Conservation (phyloP, 2,113 vertebrate species). For the Microtus pennsylvanicus region DNA sequence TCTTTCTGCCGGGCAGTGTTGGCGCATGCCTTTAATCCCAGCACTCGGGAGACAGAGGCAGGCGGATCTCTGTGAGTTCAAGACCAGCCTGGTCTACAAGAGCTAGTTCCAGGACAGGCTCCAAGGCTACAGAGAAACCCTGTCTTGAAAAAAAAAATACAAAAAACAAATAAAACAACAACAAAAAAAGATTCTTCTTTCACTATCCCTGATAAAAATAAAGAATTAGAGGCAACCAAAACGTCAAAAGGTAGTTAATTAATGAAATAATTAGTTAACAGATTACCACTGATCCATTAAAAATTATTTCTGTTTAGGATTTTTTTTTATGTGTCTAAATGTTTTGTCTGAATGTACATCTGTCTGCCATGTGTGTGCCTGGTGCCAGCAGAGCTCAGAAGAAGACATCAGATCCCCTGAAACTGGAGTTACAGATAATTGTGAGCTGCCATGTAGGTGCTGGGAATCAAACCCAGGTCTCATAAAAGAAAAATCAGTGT, state of each 20-base stretch:
- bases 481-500: background rate
- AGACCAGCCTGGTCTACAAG: too few relatives aligned
- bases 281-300: background rate
- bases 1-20: too few relatives aligned
- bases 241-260: background rate
- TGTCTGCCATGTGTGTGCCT: background rate
- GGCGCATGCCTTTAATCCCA: too few relatives aligned
- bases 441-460: background rate
- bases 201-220: background rate
- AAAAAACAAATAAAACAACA: too few relatives aligned
- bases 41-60: too few relatives aligned
- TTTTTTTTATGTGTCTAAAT: background rate
- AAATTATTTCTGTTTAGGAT: background rate
- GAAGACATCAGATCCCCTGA: background rate
- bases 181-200: background rate
- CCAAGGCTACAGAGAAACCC: too few relatives aligned
- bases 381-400: background rate
- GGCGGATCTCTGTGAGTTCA: too few relatives aligned
- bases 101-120: too few relatives aligned
- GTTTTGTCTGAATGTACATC: background rate
- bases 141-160: too few relatives aligned
- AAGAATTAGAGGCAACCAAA: background rate
- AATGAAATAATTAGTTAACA: constrained; percentile 1
- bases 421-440: background rate
- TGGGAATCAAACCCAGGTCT: background rate